Conservation (phyloP, 2,113 vertebrate genomes). For the Triplophysa siluroides region DNA sequence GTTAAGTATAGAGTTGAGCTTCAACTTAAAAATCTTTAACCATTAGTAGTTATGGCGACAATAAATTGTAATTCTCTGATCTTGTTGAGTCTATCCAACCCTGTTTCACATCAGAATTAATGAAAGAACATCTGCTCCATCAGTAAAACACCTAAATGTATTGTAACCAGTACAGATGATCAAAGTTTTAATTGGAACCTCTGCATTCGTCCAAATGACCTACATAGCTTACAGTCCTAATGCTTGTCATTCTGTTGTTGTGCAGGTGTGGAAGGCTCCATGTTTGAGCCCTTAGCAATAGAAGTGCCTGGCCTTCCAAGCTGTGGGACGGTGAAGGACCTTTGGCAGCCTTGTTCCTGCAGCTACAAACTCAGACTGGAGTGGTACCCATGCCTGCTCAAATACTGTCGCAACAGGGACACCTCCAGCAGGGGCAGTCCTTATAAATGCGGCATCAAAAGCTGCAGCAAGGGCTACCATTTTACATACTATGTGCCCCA, state of each 20-base stretch:
- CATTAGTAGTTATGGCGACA: too few relatives aligned
- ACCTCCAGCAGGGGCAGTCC: conserved; percentile 75
- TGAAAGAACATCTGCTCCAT: neutral
- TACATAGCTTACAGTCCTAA: neutral
- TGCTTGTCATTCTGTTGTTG: neutral
- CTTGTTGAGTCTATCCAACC: neutral
- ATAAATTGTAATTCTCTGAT: too few relatives aligned
- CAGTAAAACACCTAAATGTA: neutral
- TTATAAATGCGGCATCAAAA: conserved; percentile 98
- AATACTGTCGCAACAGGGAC: conserved; percentile 90
- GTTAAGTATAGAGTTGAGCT: too few relatives aligned
- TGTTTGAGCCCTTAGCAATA: conserved; percentile 82
- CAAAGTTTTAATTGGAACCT: conserved; percentile 1
- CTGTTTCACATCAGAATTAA: neutral
- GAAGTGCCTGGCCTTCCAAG: conserved; percentile 74
- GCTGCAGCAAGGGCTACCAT: conserved; percentile 92
- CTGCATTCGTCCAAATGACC: neutral
- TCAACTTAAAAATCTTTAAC: too few relatives aligned
- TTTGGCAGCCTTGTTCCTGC: conserved; percentile 87
- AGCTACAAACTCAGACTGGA: conserved; percentile 86
- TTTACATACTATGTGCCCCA: conserved; percentile 89
- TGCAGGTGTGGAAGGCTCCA: conserved; percentile 84
- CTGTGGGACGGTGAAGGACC: conserved; percentile 77
- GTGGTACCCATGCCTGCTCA: conserved; percentile 97
- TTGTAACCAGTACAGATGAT: neutral